Evolutionary conservation across 2,888 invertebrate species (phyloP), one percentile per base, ranked within the genome.

Genomic region (Lepas anatifera): DNA sequence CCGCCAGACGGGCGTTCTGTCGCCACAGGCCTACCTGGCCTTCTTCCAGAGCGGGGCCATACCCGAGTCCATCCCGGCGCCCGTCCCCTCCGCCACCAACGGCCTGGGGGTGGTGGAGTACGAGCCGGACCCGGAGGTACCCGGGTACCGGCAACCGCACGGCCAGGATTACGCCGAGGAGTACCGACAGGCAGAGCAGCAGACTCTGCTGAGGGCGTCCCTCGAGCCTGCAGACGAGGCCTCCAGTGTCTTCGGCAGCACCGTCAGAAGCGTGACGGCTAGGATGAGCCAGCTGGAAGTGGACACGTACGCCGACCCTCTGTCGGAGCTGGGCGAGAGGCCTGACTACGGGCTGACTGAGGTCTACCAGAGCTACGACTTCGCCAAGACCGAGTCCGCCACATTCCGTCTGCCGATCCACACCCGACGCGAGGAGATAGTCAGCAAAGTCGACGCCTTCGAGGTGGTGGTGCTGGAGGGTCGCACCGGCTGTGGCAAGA

Each of bases 401-500:
- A 76, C 71, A 0, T 68, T 80, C 29, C 75, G 77, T 3, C 78
- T 82, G 50, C 75, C 74, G 29, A 66, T 75, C 6, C 74, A 75
- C 68, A 76, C 73, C 70, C 75, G 77, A 8, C 58, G 58, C 35
- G 35, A 58, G 18, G 58, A 90, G 85, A 90, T 96, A 70, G 74
- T 94, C 3, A 79, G 84, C 4, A 83, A 85, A 68, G 85, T 96
- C 16, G 81, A 84, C 27, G 82, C 84, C 1, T 87, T 87, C 78
- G 85, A 87, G 69, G 90, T 95, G 0, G 85, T 90, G 0, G 85
- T 98, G 18, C 86, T 99, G 64, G 89, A 94, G 80, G 97, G 97
- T 1, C 88, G 89, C 0, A 97, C 98, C 0, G 98, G 98, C 1
- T 95, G 95, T 79, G 98, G 98, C 13, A 85, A 85, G 76, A 83